Percentiles rank a stretch among this genome's conserved stretches.
These are phyloP conservation scores for Ormyrus rosae DNA, from an alignment of 2,888 invertebrate species.

Conservation along the genomic window DNA sequence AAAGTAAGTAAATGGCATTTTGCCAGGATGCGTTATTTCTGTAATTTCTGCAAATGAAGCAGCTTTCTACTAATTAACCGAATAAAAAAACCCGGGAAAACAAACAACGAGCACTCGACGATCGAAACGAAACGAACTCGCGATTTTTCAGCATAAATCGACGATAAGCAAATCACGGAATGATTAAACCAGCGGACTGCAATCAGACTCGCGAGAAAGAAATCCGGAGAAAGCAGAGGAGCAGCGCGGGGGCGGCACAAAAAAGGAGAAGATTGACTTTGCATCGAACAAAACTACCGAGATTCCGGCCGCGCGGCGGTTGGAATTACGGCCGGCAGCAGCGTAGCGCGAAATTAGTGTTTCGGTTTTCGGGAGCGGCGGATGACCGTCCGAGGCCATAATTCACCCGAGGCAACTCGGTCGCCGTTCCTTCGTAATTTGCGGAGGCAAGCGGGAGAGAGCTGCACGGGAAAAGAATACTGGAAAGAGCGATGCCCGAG, in stretches of 20 bases:
- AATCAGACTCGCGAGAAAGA: background rate
- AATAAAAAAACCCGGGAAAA: too few species aligned
- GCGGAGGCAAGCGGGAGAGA: constrained; percentile 39
- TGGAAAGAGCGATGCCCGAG: background rate
- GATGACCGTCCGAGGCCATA: constrained; percentile 61
- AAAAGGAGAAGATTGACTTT: constrained; percentile 20
- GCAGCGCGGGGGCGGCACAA: background rate
- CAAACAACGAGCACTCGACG: too few species aligned
- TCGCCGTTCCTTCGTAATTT: constrained; percentile 60
- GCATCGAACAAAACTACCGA: constrained; percentile 42
- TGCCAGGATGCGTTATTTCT: too few species aligned
- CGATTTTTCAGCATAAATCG: too few species aligned
- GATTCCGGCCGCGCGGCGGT: constrained; percentile 11
- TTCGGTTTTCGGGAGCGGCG: constrained; percentile 53
- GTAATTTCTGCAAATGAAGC: too few species aligned
- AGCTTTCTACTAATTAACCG: too few species aligned
- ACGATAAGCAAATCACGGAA: too few species aligned
- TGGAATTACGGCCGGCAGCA: constrained; percentile 36
- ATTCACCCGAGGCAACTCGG: constrained; percentile 55
- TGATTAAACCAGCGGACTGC: background rate
- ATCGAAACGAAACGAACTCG: too few species aligned
- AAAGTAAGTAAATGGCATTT: too few species aligned
- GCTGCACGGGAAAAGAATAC: constrained; percentile 43
- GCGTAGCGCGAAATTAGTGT: constrained; percentile 54
- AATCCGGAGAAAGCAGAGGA: background rate